Percentiles rank a stretch among this genome's conserved stretches.
Conservation (phyloP, 2,888 invertebrate genomes). For the Coelinius sp. region DNA sequence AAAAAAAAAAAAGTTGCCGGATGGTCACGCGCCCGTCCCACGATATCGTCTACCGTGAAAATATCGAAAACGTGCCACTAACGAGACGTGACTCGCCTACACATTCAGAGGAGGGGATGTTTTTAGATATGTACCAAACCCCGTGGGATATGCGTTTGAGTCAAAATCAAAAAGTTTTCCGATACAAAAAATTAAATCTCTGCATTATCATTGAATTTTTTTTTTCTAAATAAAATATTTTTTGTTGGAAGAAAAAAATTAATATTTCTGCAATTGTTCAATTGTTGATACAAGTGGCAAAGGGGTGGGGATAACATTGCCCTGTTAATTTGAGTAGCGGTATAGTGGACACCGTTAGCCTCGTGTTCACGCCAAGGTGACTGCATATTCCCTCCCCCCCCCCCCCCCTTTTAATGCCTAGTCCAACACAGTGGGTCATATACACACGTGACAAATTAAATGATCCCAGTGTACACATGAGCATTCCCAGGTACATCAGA, state of each 20-base stretch:
- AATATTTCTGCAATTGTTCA: neutral
- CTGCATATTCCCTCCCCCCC: constrained; percentile 56
- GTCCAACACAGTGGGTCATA: constrained; percentile 17
- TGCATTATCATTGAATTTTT: neutral
- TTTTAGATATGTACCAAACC: constrained; percentile 20
- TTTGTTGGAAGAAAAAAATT: neutral
- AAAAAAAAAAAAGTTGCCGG: constrained; percentile 2
- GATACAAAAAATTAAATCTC: neutral
- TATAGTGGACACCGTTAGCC: constrained; percentile 72
- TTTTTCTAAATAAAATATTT: constrained; percentile 10
- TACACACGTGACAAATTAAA: constrained; percentile 25
- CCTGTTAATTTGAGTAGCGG: constrained; percentile 66
- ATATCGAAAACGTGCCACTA: constrained; percentile 41
- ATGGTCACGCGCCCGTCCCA: constrained; percentile 33
- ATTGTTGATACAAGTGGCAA: constrained; percentile 47
- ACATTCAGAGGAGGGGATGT: neutral
- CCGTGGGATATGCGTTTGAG: neutral
- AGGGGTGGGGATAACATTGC: constrained; percentile 56
- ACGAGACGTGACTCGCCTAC: constrained; percentile 39
- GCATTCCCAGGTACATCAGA: constrained; percentile 20
- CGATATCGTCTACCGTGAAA: constrained; percentile 37
- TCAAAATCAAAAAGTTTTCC: constrained; percentile 10
- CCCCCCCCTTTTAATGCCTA: neutral
- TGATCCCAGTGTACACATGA: constrained; percentile 5
- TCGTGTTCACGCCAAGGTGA: constrained; percentile 74